These are phyloP conservation scores for Poecilia wingei DNA, from an alignment of 2,797 vertebrate species.

Conservation along the genomic window DNA sequence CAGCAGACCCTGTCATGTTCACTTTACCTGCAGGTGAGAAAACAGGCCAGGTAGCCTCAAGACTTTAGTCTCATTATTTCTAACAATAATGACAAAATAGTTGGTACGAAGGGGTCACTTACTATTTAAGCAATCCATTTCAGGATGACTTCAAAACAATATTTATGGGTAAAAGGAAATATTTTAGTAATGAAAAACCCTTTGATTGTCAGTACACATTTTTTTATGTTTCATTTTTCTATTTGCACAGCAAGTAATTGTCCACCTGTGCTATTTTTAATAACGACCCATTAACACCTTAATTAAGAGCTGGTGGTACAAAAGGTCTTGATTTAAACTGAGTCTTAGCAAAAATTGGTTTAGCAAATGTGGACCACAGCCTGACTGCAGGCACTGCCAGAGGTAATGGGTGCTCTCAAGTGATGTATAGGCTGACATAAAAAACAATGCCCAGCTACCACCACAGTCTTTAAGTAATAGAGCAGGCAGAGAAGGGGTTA, in stretches of 20 bases:
- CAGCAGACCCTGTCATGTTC: conserved; percentile 50
- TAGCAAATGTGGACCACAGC: conserved; percentile 39
- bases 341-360: conserved; percentile 61
- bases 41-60: conserved; percentile 9
- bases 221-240: conserved; percentile 24
- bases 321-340: conserved; percentile 70
- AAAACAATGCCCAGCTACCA: conserved; percentile 24
- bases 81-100: not conserved
- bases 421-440: conserved; percentile 68
- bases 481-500: conserved; percentile 58
- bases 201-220: conserved; percentile 39
- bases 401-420: conserved; percentile 65
- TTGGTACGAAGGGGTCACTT: not conserved
- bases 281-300: conserved; percentile 74
- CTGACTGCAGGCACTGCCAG: conserved; percentile 58
- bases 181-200: not conserved
- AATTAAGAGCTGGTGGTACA: conserved; percentile 68
- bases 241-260: conserved; percentile 63
- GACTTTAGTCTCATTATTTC: conserved; percentile 2
- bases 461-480: conserved; percentile 31
- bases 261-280: conserved; percentile 60
- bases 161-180: not conserved
- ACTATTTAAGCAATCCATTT: not conserved
- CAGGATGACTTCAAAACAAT: not conserved
- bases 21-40: conserved; percentile 28